A percentile compares a stretch with the other conserved stretches of the same genome.
Conservation (phyloP, 2,888 invertebrate genomes). For the Cyaniris semiargus region DNA sequence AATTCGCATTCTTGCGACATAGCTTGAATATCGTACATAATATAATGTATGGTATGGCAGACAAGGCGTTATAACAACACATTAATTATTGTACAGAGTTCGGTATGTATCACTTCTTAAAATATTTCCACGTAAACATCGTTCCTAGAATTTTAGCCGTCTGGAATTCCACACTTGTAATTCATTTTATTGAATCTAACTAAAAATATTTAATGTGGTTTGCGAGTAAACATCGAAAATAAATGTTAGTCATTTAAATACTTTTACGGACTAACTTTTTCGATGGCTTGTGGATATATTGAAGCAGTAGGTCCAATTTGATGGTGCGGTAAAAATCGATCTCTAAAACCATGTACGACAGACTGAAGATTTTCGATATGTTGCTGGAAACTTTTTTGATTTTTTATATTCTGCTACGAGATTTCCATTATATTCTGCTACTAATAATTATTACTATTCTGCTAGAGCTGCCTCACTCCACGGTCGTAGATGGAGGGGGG, state of each 20-base stretch:
- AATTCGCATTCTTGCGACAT: not conserved
- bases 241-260: not conserved
- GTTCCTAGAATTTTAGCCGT: not conserved
- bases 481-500: no score
- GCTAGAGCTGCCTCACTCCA: no score
- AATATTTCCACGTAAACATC: constrained; percentile 19
- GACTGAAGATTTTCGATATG: no score
- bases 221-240: not conserved
- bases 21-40: not conserved
- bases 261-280: not conserved
- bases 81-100: constrained; percentile 2
- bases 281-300: no score
- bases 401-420: not conserved
- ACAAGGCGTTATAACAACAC: constrained; percentile 7
- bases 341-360: no score
- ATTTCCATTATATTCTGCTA: no score
- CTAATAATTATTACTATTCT: no score
- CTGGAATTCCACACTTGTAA: not conserved
- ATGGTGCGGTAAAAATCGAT: not conserved
- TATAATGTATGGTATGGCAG: constrained; percentile 1
- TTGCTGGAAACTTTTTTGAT: no score
- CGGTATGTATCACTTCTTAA: constrained; percentile 16
- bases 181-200: not conserved
- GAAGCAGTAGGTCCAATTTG: not conserved
- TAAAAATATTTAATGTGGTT: not conserved